A percentile compares a stretch with the other conserved stretches of the same genome.
Evolutionary conservation across 2,113 vertebrate species (phyloP).

Genomic region (Vombatus ursinus): DNA sequence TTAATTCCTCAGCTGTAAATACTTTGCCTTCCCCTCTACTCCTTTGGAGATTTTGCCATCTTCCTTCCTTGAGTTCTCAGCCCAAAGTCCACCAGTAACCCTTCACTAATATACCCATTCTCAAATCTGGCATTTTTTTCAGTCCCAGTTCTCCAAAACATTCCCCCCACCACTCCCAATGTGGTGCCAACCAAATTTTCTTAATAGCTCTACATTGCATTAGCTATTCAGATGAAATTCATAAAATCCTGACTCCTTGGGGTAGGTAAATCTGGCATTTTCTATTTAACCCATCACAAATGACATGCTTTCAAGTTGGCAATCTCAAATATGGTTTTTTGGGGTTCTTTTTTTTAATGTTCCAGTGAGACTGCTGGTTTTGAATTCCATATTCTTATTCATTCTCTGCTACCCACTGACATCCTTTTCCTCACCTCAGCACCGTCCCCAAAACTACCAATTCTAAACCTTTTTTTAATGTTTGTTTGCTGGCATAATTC

Average conservation of each 20-base stretch:
- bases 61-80: neutral
- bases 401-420: conserved; percentile 25
- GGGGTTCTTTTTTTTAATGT: conserved; percentile 57
- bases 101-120: neutral
- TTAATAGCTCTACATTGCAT: conserved; percentile 7
- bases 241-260: conserved; percentile 20
- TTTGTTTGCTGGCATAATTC: conserved; percentile 29
- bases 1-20: neutral
- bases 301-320: conserved; percentile 40
- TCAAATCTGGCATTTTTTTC: neutral
- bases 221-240: neutral
- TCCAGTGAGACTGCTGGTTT: conserved; percentile 14
- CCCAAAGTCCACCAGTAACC: neutral
- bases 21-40: neutral
- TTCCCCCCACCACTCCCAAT: neutral
- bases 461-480: conserved; percentile 21
- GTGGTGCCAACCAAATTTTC: conserved; percentile 9
- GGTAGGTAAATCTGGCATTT: neutral
- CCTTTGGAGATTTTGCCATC: neutral
- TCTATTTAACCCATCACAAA: conserved; percentile 41
- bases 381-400: neutral
- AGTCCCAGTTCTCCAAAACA: neutral
- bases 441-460: neutral
- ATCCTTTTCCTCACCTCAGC: conserved; percentile 19
- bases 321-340: conserved; percentile 55